Percentiles rank a stretch among this genome's conserved stretches.
phyloP scores from a whole-genome alignment of 2,113 vertebrate genomes.

The Leucoraja erinaceus region DNA sequence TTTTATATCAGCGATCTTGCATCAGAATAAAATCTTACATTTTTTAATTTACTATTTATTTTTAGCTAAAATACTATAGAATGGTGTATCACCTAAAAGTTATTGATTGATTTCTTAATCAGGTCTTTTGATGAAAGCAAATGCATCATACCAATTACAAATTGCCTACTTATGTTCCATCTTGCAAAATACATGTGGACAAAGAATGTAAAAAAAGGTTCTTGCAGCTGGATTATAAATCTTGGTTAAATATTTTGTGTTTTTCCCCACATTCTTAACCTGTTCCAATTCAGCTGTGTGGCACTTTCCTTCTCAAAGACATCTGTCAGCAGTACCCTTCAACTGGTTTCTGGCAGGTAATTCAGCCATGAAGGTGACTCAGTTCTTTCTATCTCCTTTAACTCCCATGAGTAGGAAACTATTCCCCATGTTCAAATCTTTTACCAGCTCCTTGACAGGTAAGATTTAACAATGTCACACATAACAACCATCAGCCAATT shows the following conservation, averaged over 20 bases:
- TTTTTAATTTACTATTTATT: neutral
- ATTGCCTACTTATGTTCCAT: neutral
- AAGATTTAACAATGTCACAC: neutral
- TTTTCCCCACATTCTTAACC: neutral
- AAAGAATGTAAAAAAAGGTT: neutral
- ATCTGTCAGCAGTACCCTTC: neutral
- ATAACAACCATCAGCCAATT: neutral
- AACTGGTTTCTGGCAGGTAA: neutral
- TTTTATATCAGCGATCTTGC: no score
- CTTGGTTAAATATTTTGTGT: neutral
- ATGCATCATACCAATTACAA: neutral
- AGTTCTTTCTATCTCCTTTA: neutral
- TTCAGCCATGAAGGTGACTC: constrained; percentile 24
- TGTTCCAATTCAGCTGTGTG: neutral
- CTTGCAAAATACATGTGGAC: neutral
- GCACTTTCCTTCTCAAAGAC: neutral
- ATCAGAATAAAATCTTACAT: neutral
- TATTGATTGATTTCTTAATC: neutral
- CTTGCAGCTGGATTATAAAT: neutral
- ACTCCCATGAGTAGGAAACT: neutral
- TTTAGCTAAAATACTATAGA: neutral
- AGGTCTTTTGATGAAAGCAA: neutral
- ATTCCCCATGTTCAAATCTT: neutral
- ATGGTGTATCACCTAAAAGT: neutral
- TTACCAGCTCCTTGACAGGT: neutral